phyloP scores from a whole-genome alignment of 2,888 invertebrate genomes.

The Syrphus vitripennis region DNA sequence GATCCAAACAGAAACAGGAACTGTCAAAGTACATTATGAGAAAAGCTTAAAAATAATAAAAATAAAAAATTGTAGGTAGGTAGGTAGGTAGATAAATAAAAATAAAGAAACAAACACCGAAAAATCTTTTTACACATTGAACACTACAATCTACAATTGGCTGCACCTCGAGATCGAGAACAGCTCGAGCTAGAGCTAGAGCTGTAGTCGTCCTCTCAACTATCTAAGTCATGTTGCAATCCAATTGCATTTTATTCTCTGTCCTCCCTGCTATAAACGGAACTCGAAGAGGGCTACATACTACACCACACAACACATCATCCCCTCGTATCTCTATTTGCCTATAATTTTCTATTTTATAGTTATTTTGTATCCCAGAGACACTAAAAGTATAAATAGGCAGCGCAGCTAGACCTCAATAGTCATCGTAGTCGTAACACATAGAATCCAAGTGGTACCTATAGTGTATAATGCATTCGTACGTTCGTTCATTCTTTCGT shows the following conservation, averaged over 20 bases:
- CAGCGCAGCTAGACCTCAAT: constrained; percentile 56
- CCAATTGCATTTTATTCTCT: constrained; percentile 56
- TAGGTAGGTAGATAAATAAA: not conserved
- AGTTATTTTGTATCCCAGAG: constrained; percentile 61
- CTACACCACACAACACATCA: not conserved
- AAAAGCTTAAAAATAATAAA: constrained; percentile 53
- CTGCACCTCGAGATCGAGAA: constrained; percentile 37
- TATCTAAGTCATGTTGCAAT: constrained; percentile 60
- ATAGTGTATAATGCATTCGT: constrained; percentile 47
- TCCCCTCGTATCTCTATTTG: constrained; percentile 40
- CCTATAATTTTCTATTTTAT: constrained; percentile 66
- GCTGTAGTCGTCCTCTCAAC: constrained; percentile 29
- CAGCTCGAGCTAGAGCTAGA: not conserved
- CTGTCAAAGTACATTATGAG: constrained; percentile 67
- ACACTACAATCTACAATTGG: no score
- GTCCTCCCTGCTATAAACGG: constrained; percentile 46
- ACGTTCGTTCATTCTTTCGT: not conserved
- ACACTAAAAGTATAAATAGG: constrained; percentile 62
- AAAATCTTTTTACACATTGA: constrained; percentile 20
- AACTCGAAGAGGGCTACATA: constrained; percentile 2
- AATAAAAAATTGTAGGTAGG: not conserved
- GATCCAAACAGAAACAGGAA: constrained; percentile 68
- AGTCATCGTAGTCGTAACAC: constrained; percentile 34
- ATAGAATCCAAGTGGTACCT: constrained; percentile 19
- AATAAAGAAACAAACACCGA: constrained; percentile 24